These are phyloP conservation scores for Oryzias celebensis DNA, from an alignment of 2,113 vertebrate genomes.

Conservation along the genomic window DNA sequence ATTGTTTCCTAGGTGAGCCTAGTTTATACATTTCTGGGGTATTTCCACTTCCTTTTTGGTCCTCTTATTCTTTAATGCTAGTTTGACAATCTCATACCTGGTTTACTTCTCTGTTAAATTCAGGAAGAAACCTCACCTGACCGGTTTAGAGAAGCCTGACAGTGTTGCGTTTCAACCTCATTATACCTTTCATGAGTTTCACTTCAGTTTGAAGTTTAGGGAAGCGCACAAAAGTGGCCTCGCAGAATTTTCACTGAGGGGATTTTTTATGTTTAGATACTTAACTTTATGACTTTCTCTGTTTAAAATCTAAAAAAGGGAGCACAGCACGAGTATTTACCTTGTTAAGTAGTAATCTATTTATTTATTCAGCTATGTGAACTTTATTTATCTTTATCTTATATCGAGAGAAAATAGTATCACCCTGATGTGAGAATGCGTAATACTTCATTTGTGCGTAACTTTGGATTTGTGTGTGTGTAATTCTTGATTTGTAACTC, in stretches of 20 bases:
- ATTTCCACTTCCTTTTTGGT: slow-evolving; percentile 16
- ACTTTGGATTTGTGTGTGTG: too few relatives aligned
- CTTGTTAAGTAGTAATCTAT: too few relatives aligned
- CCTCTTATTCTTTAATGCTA: not conserved
- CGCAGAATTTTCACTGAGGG: not conserved
- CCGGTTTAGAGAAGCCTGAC: slow-evolving; percentile 51
- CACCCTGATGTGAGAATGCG: too few relatives aligned
- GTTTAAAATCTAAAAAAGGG: too few relatives aligned
- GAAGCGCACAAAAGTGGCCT: slow-evolving; percentile 17
- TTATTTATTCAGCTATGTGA: too few relatives aligned
- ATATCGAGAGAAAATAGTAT: too few relatives aligned
- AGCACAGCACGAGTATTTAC: too few relatives aligned
- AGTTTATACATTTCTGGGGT: not conserved
- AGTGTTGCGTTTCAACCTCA: slow-evolving; percentile 13
- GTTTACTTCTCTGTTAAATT: slow-evolving; percentile 14
- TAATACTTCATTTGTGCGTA: too few relatives aligned
- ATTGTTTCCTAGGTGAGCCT: too few relatives aligned
- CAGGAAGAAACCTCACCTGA: slow-evolving; percentile 55
- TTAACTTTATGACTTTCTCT: not conserved
- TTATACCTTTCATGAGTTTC: slow-evolving; percentile 53
- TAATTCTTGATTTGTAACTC: too few relatives aligned
- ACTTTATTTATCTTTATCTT: too few relatives aligned
- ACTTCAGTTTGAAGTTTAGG: slow-evolving; percentile 41
- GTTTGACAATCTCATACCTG: not conserved
- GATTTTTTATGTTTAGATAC: not conserved